phyloP scores from a whole-genome alignment of 2,797 vertebrate species.

The Enteromius afrohamiltoni region DNA sequence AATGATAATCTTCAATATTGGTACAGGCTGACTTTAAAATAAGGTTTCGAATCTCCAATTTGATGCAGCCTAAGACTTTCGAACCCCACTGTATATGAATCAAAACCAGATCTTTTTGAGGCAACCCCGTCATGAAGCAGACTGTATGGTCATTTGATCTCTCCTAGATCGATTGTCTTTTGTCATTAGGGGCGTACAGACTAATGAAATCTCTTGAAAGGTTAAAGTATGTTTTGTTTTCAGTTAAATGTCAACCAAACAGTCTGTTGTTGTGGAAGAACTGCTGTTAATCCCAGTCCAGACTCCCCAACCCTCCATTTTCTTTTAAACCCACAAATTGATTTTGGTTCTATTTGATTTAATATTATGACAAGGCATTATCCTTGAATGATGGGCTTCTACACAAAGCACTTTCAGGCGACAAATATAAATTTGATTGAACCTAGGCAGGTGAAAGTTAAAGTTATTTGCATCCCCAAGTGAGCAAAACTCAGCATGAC shows the following conservation, averaged over 20 bases:
- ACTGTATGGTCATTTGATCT: not conserved
- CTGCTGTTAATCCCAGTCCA: conserved; percentile 29
- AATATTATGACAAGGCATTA: conserved; percentile 1
- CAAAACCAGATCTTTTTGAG: not conserved
- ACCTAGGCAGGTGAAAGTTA: conserved; percentile 20
- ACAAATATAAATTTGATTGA: conserved; percentile 38
- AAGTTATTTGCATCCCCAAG: conserved; percentile 23
- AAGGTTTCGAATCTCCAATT: not conserved
- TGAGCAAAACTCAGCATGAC: not conserved
- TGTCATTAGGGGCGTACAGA: conserved; percentile 13
- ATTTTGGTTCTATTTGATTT: conserved; percentile 30
- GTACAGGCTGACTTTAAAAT: not conserved
- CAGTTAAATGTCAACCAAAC: conserved; percentile 51
- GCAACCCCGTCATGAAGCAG: not conserved
- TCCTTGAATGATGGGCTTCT: conserved; percentile 18
- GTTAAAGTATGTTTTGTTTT: conserved; percentile 48
- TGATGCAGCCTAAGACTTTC: not conserved
- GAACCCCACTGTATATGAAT: not conserved
- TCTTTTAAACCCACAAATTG: not conserved
- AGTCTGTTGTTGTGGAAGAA: conserved; percentile 6
- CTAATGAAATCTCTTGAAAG: conserved; percentile 51
- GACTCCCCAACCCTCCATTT: not conserved
- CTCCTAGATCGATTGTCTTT: conserved; percentile 27
- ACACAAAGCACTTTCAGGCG: not conserved
- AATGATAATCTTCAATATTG: not conserved